Conservation (phyloP, 2,797 vertebrate species). For the Sebastes vulpes region DNA sequence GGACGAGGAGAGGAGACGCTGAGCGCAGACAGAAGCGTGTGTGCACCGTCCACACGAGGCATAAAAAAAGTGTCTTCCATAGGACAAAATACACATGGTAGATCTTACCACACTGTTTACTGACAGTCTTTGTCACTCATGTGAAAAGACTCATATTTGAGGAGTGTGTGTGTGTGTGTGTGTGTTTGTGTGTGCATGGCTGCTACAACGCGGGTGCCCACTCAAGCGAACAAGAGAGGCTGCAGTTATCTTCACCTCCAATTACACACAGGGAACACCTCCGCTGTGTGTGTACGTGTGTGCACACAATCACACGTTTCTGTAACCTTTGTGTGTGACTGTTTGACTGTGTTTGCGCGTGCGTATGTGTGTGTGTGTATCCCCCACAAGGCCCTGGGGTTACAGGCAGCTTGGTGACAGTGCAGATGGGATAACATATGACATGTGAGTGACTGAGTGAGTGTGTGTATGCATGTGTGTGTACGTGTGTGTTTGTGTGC, state of each 20-base stretch:
- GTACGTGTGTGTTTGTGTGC: conserved; percentile 47
- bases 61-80: neutral
- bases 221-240: conserved; percentile 48
- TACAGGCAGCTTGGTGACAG: conserved; percentile 85
- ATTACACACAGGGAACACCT: conserved; percentile 59
- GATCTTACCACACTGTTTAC: conserved; percentile 13
- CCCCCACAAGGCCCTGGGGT: conserved; percentile 80
- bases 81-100: conserved; percentile 7
- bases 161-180: neutral
- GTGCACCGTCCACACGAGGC: too few species aligned
- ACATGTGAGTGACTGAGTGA: conserved; percentile 84
- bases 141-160: conserved; percentile 28
- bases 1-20: too few species aligned
- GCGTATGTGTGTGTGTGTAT: conserved; percentile 7
- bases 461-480: conserved; percentile 50
- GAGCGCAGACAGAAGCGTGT: too few species aligned
- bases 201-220: conserved; percentile 19
- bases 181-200: neutral
- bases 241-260: conserved; percentile 62
- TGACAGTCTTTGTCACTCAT: conserved; percentile 19
- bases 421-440: conserved; percentile 92
- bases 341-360: conserved; percentile 44
- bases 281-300: conserved; percentile 29
- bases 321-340: conserved; percentile 48
- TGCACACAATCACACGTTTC: conserved; percentile 19